Percentiles rank a stretch among this genome's conserved stretches.
Conservation (phyloP, 2,113 vertebrate species). For the Deroptyus accipitrinus region DNA sequence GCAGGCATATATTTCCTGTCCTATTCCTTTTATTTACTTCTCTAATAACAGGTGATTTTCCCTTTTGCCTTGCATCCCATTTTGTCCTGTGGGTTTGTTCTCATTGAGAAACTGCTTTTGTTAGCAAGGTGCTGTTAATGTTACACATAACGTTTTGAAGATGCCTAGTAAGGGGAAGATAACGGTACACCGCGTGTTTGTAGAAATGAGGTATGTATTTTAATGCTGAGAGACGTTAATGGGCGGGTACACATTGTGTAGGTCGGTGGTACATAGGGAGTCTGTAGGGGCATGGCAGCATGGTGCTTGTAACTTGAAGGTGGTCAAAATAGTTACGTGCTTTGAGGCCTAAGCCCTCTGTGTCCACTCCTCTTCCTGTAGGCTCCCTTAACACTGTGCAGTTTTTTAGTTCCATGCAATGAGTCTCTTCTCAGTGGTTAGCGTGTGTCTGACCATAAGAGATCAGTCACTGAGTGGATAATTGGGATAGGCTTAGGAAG, state of each 20-base stretch:
- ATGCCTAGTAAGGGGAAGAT: neutral
- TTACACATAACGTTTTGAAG: neutral
- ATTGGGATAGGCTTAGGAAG: neutral
- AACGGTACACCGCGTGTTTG: neutral
- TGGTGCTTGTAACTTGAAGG: neutral
- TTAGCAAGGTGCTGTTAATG: neutral
- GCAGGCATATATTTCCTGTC: neutral
- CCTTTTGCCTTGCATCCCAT: neutral
- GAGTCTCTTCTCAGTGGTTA: neutral
- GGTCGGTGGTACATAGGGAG: neutral
- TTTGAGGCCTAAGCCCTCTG: neutral
- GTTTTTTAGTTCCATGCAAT: neutral
- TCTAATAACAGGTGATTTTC: neutral
- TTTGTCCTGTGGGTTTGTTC: neutral
- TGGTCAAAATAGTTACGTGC: neutral
- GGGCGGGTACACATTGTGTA: accelerated
- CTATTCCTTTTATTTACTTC: neutral
- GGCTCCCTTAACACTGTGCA: neutral
- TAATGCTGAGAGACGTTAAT: neutral
- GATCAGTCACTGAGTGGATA: neutral
- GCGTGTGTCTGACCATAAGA: neutral
- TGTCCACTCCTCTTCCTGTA: neutral
- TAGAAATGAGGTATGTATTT: accelerated
- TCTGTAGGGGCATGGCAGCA: neutral
- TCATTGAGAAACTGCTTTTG: neutral